These are phyloP conservation scores for Rousettus leschenaultii DNA, from an alignment of 2,113 vertebrate genomes.

Conservation along the genomic window DNA sequence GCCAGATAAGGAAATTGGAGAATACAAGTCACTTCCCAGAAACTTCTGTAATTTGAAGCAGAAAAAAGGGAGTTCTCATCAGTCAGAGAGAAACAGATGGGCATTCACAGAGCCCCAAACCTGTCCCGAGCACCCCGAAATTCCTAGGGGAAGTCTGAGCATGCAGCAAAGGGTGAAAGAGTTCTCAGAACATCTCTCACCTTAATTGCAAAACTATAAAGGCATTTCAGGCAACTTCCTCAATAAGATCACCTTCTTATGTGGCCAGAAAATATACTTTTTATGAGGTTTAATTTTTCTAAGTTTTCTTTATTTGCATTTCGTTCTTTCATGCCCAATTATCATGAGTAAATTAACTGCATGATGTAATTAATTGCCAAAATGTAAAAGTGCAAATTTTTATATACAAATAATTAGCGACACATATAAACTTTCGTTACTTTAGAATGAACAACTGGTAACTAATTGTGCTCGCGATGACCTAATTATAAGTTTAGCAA, in stretches of 20 bases:
- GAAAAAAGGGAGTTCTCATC: neutral
- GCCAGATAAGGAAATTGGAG: neutral
- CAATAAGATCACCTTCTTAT: neutral
- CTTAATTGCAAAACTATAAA: neutral
- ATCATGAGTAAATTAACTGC: constrained; percentile 41
- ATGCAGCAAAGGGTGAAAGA: neutral
- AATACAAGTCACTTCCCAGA: neutral
- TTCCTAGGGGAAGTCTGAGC: neutral
- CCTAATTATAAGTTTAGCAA: constrained; percentile 11
- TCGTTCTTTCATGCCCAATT: constrained; percentile 43
- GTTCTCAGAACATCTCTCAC: neutral
- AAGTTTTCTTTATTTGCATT: constrained; percentile 22
- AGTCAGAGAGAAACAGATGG: neutral
- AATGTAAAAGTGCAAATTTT: constrained; percentile 52
- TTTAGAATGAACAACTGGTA: constrained; percentile 41
- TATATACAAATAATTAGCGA: constrained; percentile 52
- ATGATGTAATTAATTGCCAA: constrained; percentile 58
- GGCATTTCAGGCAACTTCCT: neutral
- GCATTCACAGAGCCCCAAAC: neutral
- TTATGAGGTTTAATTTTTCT: neutral
- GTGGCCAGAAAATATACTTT: neutral
- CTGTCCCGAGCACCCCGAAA: neutral
- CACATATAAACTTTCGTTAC: constrained; percentile 25
- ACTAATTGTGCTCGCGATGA: constrained; percentile 52
- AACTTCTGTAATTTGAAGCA: neutral